Evolutionary conservation across 1,140 invertebrate genomes (phyloP).

Genomic region (Trichonephila inaurata): DNA sequence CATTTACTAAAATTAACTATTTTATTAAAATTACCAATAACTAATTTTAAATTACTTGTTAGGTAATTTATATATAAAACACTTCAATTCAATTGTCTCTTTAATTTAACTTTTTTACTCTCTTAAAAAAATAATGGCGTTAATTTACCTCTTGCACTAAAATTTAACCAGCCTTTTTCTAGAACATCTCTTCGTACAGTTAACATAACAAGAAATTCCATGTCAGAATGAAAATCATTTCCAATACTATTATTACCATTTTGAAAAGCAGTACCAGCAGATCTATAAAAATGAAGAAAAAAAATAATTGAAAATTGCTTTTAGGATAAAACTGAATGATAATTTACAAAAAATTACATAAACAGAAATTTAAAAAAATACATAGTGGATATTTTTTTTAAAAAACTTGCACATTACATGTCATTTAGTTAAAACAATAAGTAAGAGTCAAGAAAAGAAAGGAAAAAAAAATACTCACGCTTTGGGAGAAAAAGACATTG

Average conservation of each 20-base stretch:
- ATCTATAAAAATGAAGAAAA: background rate
- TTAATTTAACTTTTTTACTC: background rate
- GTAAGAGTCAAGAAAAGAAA: background rate
- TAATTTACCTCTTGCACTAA: slow-evolving; percentile 77
- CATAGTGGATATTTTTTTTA: no score
- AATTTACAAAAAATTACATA: no score
- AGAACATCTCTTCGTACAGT: slow-evolving; percentile 77
- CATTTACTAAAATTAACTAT: no score
- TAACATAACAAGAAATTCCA: slow-evolving; percentile 78
- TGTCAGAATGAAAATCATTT: slow-evolving; percentile 78
- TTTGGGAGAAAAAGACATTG: slow-evolving; percentile 75
- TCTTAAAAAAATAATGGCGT: background rate
- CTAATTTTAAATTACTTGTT: no score
- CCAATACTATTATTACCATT: slow-evolving; percentile 75
- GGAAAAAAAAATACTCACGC: background rate
- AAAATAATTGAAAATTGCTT: no score
- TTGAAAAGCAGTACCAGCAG: slow-evolving; percentile 26
- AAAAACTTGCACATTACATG: no score
- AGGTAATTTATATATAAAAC: no score
- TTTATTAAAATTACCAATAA: no score
- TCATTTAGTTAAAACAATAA: no score
- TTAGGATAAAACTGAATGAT: no score
- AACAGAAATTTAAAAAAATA: no score
- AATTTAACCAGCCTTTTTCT: slow-evolving; percentile 77
- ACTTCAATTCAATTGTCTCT: no score